phyloP scores from a whole-genome alignment of 2,888 invertebrate genomes.

The Lepetodrilus schrolli region DNA sequence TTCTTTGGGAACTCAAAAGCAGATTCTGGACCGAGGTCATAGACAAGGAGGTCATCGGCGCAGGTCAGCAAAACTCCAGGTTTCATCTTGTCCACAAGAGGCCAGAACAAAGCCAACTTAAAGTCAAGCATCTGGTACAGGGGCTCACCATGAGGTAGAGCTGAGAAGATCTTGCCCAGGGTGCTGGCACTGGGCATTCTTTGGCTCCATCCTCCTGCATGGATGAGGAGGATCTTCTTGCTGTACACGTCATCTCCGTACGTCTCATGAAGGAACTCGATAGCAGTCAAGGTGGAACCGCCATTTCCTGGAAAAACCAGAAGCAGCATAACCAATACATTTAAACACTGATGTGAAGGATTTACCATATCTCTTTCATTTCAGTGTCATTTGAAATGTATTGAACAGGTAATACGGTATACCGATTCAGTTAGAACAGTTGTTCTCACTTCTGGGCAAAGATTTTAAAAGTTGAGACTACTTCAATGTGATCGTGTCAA shows the following conservation, averaged over 20 bases:
- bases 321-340: too few relatives aligned
- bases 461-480: too few relatives aligned
- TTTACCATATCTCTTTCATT: too few relatives aligned
- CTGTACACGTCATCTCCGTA: constrained; percentile 65
- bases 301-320: constrained; percentile 72
- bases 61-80: constrained; percentile 75
- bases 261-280: constrained; percentile 62
- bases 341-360: too few relatives aligned
- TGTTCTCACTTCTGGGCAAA: too few relatives aligned
- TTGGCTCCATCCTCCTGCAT: constrained; percentile 77
- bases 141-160: constrained; percentile 72
- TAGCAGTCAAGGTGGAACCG: constrained; percentile 74
- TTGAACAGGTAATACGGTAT: too few relatives aligned
- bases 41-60: constrained; percentile 76
- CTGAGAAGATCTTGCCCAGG: constrained; percentile 76
- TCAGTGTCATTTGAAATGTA: too few relatives aligned
- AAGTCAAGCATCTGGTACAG: constrained; percentile 76
- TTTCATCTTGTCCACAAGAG: constrained; percentile 73
- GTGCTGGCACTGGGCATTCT: constrained; percentile 76
- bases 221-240: constrained; percentile 74
- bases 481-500: too few relatives aligned
- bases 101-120: constrained; percentile 76
- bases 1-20: constrained; percentile 56
- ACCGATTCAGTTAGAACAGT: too few relatives aligned
- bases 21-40: constrained; percentile 52